Conservation (phyloP, 2,797 vertebrate genomes). For the Siniperca obscura region DNA sequence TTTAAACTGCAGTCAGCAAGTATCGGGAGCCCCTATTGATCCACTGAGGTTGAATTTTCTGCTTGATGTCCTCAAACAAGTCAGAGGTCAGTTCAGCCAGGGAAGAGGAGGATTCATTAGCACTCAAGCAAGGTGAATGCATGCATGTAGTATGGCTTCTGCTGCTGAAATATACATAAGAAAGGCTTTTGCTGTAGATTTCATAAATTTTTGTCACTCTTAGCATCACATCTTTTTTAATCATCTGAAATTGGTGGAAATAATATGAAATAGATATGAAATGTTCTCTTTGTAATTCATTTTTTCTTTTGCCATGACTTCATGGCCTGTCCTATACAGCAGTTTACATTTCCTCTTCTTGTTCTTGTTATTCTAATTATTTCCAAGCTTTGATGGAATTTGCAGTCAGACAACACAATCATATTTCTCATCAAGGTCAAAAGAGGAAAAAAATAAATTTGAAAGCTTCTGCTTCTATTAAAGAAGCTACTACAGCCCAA, state of each 20-base stretch:
- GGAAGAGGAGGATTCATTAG: constrained; percentile 4
- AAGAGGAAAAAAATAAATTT: neutral
- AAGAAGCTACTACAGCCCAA: constrained; percentile 11
- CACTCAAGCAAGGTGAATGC: neutral
- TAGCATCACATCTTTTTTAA: neutral
- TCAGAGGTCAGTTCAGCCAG: constrained; percentile 13
- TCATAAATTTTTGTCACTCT: constrained; percentile 15
- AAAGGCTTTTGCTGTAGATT: neutral
- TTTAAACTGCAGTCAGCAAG: neutral
- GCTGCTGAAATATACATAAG: neutral
- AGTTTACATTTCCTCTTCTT: neutral
- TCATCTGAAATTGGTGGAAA: no score
- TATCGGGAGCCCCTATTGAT: neutral
- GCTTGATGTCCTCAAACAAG: neutral
- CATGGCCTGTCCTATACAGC: neutral
- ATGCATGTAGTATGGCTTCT: neutral
- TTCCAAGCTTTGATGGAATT: neutral
- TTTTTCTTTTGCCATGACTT: neutral
- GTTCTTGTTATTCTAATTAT: neutral
- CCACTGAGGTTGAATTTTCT: neutral
- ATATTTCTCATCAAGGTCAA: neutral
- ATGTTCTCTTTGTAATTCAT: neutral
- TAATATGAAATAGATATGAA: neutral
- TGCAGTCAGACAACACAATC: constrained; percentile 1
- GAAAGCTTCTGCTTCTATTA: constrained; percentile 3